Evolutionary conservation across 2,113 vertebrate species (phyloP).

Genomic region (Hylia prasina): DNA sequence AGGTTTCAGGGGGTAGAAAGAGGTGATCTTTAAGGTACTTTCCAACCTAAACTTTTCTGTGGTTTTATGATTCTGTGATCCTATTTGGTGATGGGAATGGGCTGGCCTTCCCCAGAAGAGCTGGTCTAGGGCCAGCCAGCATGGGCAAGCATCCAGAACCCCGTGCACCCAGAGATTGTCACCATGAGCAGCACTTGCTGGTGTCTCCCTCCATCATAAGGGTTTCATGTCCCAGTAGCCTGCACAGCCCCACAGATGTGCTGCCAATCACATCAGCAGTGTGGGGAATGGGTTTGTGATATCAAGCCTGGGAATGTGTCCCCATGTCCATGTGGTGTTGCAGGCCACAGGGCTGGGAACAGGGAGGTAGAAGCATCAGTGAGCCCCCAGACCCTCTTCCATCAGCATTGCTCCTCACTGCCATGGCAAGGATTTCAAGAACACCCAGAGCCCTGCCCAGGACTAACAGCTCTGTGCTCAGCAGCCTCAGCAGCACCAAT

Average conservation of each 20-base stretch:
- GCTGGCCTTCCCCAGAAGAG: not conserved
- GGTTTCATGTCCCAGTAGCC: not conserved
- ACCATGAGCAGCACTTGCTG: not conserved
- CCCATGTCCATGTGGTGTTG: fast-evolving
- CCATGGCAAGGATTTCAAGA: fast-evolving
- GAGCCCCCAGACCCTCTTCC: not conserved
- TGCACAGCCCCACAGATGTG: not conserved
- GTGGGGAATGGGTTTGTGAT: not conserved
- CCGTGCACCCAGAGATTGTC: not conserved
- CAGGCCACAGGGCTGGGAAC: not conserved
- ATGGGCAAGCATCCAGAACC: not conserved
- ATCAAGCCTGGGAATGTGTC: fast-evolving
- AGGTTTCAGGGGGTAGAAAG: not conserved
- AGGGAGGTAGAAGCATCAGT: not conserved
- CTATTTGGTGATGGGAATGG: not conserved
- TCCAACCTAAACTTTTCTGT: not conserved
- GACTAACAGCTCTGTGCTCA: not conserved
- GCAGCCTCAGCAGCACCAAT: not conserved
- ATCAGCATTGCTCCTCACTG: fast-evolving
- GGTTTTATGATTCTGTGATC: not conserved
- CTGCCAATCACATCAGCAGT: not conserved
- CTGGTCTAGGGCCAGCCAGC: not conserved
- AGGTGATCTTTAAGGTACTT: not conserved
- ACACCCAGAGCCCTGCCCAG: fast-evolving
- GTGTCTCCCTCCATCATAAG: fast-evolving